Evolutionary conservation across 2,888 invertebrate species (phyloP).

Genomic region (Halocaridina rubra): DNA sequence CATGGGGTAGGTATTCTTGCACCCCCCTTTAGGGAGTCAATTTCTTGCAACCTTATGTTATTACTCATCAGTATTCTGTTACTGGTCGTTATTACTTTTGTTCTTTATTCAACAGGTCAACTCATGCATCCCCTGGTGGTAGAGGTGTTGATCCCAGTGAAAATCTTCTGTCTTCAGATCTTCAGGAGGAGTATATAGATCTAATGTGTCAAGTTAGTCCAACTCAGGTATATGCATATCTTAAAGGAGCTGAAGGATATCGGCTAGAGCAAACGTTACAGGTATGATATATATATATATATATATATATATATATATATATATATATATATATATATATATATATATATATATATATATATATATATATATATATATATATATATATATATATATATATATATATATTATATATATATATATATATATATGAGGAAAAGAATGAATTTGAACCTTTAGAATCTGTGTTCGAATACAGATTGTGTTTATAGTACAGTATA

Average conservation of each 20-base stretch:
- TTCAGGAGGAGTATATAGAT: conserved; percentile 74
- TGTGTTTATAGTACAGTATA: neutral
- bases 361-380: neutral
- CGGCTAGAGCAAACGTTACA: conserved; percentile 75
- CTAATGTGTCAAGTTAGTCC: conserved; percentile 75
- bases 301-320: conserved; percentile 17
- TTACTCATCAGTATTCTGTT: no score
- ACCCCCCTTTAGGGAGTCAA: no score
- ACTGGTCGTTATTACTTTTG: no score
- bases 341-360: neutral
- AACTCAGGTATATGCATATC: conserved; percentile 72
- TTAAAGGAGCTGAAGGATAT: conserved; percentile 72
- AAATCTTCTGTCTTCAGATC: conserved; percentile 31
- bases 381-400: neutral
- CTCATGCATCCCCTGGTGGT: conserved; percentile 44
- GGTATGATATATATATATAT: conserved; percentile 65
- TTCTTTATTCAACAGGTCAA: no score
- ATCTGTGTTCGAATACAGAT: no score
- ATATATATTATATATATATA: neutral
- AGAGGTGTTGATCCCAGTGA: conserved; percentile 32
- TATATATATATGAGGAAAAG: neutral
- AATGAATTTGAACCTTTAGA: no score
- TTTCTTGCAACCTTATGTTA: no score
- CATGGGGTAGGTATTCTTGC: no score
- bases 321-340: neutral